Percentiles rank a stretch among this genome's conserved stretches.
These are phyloP conservation scores for Apamea crenata DNA, from an alignment of 2,888 invertebrate species.

Conservation along the genomic window DNA sequence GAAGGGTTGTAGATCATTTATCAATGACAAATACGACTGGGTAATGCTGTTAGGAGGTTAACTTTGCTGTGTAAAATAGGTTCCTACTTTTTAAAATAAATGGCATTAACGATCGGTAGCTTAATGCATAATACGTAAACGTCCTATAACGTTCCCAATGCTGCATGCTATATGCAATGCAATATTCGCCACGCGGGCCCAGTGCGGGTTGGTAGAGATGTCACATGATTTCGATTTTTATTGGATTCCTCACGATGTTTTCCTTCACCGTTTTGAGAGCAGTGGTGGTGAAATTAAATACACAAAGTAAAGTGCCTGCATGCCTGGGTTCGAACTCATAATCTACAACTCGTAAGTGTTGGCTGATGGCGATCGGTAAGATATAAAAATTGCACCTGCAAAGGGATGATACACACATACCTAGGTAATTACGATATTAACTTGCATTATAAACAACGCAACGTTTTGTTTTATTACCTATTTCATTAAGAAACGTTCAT, in stretches of 20 bases:
- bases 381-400: not conserved
- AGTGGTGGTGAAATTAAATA: no score
- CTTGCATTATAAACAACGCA: slow-evolving; percentile 14
- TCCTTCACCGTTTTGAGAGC: no score
- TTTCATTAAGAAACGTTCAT: slow-evolving; percentile 8
- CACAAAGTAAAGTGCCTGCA: no score
- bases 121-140: no score
- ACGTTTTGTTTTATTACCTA: not conserved
- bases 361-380: not conserved
- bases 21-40: slow-evolving; percentile 37
- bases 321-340: no score
- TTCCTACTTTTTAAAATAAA: not conserved
- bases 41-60: slow-evolving; percentile 20
- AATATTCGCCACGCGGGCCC: no score
- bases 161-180: no score
- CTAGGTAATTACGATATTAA: not conserved
- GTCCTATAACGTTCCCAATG: no score
- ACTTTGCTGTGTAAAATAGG: slow-evolving; percentile 6
- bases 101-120: not conserved
- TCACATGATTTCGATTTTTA: no score
- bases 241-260: no score
- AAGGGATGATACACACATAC: not conserved
- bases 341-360: no score
- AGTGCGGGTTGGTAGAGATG: no score
- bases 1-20: slow-evolving; percentile 16